Percentiles rank a stretch among this genome's conserved stretches.
Evolutionary conservation across 2,888 invertebrate genomes (phyloP).

Genomic region (Alsophila aescularia): DNA sequence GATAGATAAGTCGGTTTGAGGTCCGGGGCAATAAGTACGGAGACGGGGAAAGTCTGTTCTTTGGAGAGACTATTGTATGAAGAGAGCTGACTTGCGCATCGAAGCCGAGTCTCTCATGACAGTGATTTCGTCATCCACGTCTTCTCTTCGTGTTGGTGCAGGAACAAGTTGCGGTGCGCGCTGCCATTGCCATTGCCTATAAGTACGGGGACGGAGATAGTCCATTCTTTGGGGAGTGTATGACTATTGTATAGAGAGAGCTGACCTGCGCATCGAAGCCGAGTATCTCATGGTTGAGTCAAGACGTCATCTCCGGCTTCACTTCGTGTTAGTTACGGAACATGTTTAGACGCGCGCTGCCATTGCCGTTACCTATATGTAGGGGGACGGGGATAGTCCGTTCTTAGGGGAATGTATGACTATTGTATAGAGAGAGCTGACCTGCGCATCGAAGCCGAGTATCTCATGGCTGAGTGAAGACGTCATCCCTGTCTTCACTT

Average conservation of each 20-base stretch:
- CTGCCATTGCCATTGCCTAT: slow-evolving; percentile 98
- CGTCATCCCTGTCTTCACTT: slow-evolving; percentile 94
- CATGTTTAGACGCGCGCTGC: slow-evolving; percentile 97
- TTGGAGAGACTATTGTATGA: too few species aligned
- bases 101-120: slow-evolving; percentile 98
- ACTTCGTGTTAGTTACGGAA: slow-evolving; percentile 98
- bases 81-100: slow-evolving; percentile 91
- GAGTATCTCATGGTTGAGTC: slow-evolving; percentile 97
- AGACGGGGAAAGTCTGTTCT: too few species aligned
- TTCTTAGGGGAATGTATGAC: too few species aligned
- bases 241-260: too few species aligned
- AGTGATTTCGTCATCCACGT: slow-evolving; percentile 96
- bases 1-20: too few species aligned
- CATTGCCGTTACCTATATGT: slow-evolving; percentile 98
- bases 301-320: slow-evolving; percentile 93
- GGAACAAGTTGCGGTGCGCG: slow-evolving; percentile 97
- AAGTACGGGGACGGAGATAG: too few species aligned
- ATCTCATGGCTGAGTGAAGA: slow-evolving; percentile 98
- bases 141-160: slow-evolving; percentile 96
- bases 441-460: slow-evolving; percentile 95
- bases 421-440: slow-evolving; percentile 32
- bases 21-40: too few species aligned
- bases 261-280: slow-evolving; percentile 95
- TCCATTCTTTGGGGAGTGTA: too few species aligned
- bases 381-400: too few species aligned